Evolutionary conservation across 2,888 invertebrate genomes (phyloP).

Genomic region (Coremacera marginata): DNA sequence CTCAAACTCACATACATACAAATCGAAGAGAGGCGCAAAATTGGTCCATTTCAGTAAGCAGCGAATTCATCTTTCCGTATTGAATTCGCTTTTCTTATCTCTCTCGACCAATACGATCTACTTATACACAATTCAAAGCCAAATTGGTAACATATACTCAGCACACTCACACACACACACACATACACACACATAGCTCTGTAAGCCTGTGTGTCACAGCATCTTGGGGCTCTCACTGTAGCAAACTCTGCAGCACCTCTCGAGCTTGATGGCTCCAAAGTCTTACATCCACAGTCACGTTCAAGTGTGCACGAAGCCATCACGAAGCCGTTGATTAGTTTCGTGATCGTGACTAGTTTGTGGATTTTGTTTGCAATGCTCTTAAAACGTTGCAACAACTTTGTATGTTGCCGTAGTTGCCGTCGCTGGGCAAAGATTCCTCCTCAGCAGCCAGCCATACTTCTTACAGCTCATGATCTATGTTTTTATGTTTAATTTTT

Average conservation of each 20-base stretch:
- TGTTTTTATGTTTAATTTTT: too few relatives aligned
- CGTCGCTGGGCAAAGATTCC: not conserved
- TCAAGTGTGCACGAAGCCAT: conserved; percentile 25
- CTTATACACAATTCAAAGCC: not conserved
- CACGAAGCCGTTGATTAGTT: conserved; percentile 1
- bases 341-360: conserved; percentile 25
- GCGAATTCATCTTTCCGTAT: conserved; percentile 3
- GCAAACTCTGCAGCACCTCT: too few relatives aligned
- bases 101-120: not conserved
- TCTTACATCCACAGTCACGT: conserved; percentile 1
- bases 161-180: not conserved
- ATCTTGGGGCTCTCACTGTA: too few relatives aligned
- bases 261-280: not conserved
- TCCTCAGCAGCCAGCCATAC: too few relatives aligned
- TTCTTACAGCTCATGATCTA: too few relatives aligned
- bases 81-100: not conserved
- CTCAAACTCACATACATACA: not conserved
- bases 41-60: conserved; percentile 23
- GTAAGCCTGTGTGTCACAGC: conserved; percentile 15
- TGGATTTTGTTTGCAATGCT: conserved; percentile 1
- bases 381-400: not conserved
- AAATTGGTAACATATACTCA: conserved; percentile 37
- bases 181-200: not conserved
- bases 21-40: not conserved
- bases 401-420: not conserved